Base-by-base conservation (phyloP, 2,888 invertebrate genomes). In the Stenurella melanura region DNA sequence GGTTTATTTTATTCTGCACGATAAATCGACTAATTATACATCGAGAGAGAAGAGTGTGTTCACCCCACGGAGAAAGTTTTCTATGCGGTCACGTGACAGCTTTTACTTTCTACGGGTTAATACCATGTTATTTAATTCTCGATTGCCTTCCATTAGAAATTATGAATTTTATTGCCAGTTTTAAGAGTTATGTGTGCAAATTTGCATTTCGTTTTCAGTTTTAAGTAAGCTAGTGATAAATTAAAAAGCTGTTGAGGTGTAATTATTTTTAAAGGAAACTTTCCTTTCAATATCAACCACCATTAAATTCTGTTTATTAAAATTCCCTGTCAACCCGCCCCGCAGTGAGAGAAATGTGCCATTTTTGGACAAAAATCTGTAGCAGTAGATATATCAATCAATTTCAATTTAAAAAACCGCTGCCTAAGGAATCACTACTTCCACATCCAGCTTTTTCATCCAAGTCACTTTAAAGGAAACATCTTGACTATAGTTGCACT, bases 91-190 rank as follows among this genome's bases (percentile, higher is more conserved):
- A 85, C 84, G 84, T 85, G 85, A 83, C 82, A 75, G 77, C 81
- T 83, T 82, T 82, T 83, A 84, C 85, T 86, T 85, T 85, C 85
- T 83, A 78, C 76, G 77, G 78, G 75, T 77, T 42, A 50, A 70
- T 60, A 42, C 73, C n/a, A 64, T 66, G 74, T 79, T 77, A 79
- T 79, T 75, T 73, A 77, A 77, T 75, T 74, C 71, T 73, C 77
- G 63, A 75, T 72, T 71, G 75, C 72, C 72, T 75, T 64, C 64
- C 68, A 75, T 77, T 77, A 77, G 77, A 77, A 75, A 79, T 78
- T 78, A 76, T 78, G 76, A 69, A 74, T 74, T 78, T 78, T 78
- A 76, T 78, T 72, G 72, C 42, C 12, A 7, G n/a, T 17, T 34
- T 63, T 17, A 11, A 34, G 30, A 17, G 30, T 17, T 63, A 63